phyloP scores from a whole-genome alignment of 2,113 vertebrate genomes.

The Coturnix japonica region DNA sequence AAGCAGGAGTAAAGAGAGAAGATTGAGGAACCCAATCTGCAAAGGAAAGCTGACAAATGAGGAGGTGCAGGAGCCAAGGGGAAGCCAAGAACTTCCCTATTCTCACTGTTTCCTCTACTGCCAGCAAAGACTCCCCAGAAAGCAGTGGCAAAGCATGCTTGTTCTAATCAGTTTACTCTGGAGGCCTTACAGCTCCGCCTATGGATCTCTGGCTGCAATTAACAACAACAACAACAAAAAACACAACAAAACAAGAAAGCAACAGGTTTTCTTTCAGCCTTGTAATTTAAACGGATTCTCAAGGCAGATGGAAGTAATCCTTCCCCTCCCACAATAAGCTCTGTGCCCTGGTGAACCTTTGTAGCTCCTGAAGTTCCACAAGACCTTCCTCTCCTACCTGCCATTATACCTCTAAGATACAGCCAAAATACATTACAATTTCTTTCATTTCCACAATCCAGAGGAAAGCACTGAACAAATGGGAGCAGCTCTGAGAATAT shows the following conservation, averaged over 20 bases:
- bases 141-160: neutral
- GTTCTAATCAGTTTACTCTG: neutral
- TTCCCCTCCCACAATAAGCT: neutral
- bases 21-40: neutral
- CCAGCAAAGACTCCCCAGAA: neutral
- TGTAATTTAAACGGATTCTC: neutral
- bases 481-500: neutral
- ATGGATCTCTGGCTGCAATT: neutral
- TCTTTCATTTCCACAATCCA: neutral
- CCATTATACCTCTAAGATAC: neutral
- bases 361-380: neutral
- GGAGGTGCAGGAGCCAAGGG: neutral
- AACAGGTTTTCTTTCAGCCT: neutral
- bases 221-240: no score
- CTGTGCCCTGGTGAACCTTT: neutral
- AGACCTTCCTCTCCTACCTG: neutral
- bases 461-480: neutral
- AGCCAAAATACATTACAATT: rapidly evolving
- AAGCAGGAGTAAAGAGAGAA: neutral
- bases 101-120: neutral
- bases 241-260: no score
- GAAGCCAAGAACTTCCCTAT: neutral
- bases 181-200: neutral
- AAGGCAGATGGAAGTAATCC: neutral
- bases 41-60: neutral